Percentiles rank a stretch among this genome's conserved stretches.
Conservation (phyloP, 2,113 vertebrate species). For the Crotalus tigris region DNA sequence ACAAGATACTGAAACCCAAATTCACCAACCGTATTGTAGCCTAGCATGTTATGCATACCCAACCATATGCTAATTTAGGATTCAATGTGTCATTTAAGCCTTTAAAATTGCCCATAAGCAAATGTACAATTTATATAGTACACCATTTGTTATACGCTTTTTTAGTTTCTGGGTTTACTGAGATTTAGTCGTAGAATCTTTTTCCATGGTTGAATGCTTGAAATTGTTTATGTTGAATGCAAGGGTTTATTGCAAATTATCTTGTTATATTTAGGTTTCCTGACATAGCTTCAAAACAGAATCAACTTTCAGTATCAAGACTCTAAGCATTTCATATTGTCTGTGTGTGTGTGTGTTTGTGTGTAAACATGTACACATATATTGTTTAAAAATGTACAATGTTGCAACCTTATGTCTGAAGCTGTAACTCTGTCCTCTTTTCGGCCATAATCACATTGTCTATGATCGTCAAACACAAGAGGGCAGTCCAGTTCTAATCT, state of each 20-base stretch:
- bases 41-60: not conserved
- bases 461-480: slow-evolving; percentile 45
- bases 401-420: not conserved
- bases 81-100: not conserved
- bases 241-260: not conserved
- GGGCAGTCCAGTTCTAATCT: slow-evolving; percentile 63
- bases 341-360: not conserved
- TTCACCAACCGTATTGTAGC: not conserved
- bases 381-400: not conserved
- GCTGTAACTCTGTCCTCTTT: not conserved
- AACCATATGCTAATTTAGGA: not conserved
- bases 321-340: not conserved
- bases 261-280: not conserved
- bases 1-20: not conserved
- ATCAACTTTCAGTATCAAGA: not conserved
- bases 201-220: not conserved
- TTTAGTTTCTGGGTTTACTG: not conserved
- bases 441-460: not conserved
- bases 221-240: not conserved
- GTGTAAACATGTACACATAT: not conserved
- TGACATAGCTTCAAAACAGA: not conserved
- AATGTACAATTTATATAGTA: not conserved
- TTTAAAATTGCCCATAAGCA: not conserved
- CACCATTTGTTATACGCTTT: not conserved
- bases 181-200: not conserved